phyloP scores from a whole-genome alignment of 2,113 vertebrate species.

The Rhinolophus ferrumequinum region DNA sequence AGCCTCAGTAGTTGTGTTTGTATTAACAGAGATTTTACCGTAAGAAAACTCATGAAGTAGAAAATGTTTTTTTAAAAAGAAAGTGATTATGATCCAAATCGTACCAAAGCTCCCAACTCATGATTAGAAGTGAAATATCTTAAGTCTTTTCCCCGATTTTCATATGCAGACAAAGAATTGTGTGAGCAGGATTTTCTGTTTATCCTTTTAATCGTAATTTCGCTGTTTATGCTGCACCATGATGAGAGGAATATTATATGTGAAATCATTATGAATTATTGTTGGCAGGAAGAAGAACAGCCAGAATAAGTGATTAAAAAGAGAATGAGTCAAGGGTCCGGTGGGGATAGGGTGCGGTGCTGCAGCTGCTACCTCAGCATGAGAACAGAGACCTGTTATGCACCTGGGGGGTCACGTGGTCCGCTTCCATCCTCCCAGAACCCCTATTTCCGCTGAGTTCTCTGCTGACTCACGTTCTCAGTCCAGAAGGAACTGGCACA shows the following conservation, averaged over 20 bases:
- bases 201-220: slow-evolving; percentile 8
- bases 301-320: slow-evolving; percentile 60
- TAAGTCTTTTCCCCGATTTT: slow-evolving; percentile 31
- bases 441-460: slow-evolving; percentile 53
- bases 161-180: background rate
- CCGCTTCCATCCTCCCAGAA: slow-evolving; percentile 50
- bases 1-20: background rate
- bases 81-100: background rate
- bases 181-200: background rate
- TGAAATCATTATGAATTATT: slow-evolving; percentile 60
- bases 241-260: background rate
- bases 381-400: slow-evolving; percentile 56
- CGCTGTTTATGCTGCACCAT: slow-evolving; percentile 9
- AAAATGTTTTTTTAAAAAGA: background rate
- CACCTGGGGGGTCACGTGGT: background rate
- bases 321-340: slow-evolving; percentile 43
- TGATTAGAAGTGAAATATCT: slow-evolving; percentile 36
- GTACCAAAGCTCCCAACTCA: background rate
- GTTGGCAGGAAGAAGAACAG: slow-evolving; percentile 64
- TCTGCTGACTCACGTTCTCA: slow-evolving; percentile 51
- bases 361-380: slow-evolving; percentile 70
- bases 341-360: background rate
- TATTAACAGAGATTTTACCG: slow-evolving; percentile 50
- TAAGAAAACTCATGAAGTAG: slow-evolving; percentile 39
- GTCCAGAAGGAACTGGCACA: slow-evolving; percentile 70